Conservation (phyloP, 2,113 vertebrate genomes). For the Boleophthalmus pectinirostris region DNA sequence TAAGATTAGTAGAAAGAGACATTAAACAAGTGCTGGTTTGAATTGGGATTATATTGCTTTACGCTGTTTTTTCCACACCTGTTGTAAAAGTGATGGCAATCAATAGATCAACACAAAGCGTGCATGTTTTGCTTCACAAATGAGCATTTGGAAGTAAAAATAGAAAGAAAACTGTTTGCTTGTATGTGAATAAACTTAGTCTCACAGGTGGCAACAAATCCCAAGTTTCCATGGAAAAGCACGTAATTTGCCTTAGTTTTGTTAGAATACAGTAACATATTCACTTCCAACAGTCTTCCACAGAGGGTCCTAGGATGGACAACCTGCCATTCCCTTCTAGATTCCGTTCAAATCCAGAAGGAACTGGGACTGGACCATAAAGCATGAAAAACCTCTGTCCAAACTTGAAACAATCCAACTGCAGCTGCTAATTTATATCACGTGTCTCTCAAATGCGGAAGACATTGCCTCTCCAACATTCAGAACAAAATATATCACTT, state of each 20-base stretch:
- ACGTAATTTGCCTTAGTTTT: background rate
- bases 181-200: background rate
- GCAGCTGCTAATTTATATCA: too few relatives aligned
- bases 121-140: background rate
- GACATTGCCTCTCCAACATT: too few relatives aligned
- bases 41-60: background rate
- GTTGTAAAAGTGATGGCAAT: background rate
- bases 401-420: too few relatives aligned
- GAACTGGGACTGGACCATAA: too few relatives aligned
- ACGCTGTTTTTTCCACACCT: background rate
- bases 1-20: background rate
- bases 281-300: background rate
- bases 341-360: too few relatives aligned
- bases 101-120: background rate
- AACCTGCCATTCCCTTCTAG: too few relatives aligned
- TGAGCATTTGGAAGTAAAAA: background rate
- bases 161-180: background rate
- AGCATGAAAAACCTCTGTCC: too few relatives aligned
- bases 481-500: too few relatives aligned
- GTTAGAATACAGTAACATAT: background rate
- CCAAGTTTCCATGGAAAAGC: background rate
- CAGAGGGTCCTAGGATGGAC: too few relatives aligned
- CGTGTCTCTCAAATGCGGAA: too few relatives aligned
- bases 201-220: background rate
- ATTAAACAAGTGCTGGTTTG: constrained; percentile 1